A percentile compares a stretch with the other conserved stretches of the same genome.
These are phyloP conservation scores for Nomada hirtipes DNA, from an alignment of 2,888 invertebrate genomes.

Conservation along the genomic window DNA sequence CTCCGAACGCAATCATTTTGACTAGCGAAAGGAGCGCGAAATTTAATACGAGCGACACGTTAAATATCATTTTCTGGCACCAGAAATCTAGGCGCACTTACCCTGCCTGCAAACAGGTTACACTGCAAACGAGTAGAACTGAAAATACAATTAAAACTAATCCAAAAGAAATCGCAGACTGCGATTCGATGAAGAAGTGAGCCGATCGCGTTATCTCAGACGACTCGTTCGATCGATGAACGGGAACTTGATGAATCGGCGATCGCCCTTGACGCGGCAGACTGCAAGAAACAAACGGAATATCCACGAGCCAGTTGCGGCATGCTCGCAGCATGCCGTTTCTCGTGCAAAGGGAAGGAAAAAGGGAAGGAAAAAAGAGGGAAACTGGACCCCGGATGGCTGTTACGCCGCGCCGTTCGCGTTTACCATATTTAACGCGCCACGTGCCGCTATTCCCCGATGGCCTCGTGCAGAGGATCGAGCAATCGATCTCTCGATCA, in stretches of 20 bases:
- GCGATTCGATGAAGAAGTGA: conserved; percentile 1
- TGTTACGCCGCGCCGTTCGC: conserved; percentile 47
- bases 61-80: too few species aligned
- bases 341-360: conserved; percentile 5
- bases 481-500: conserved; percentile 46
- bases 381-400: conserved; percentile 46
- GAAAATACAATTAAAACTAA: neutral
- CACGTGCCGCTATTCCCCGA: conserved; percentile 47
- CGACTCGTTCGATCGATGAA: conserved; percentile 25
- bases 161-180: conserved; percentile 6
- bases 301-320: conserved; percentile 13
- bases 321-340: conserved; percentile 18
- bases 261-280: conserved; percentile 31
- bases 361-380: neutral
- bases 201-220: conserved; percentile 31
- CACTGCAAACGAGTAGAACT: too few species aligned
- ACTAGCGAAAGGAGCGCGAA: too few species aligned
- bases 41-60: too few species aligned
- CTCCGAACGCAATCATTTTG: too few species aligned
- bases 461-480: conserved; percentile 46
- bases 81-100: too few species aligned
- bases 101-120: too few species aligned
- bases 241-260: conserved; percentile 17
- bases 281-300: conserved; percentile 16
- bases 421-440: conserved; percentile 66